Conservation (phyloP, 2,113 vertebrate genomes). For the Morone saxatilis region DNA sequence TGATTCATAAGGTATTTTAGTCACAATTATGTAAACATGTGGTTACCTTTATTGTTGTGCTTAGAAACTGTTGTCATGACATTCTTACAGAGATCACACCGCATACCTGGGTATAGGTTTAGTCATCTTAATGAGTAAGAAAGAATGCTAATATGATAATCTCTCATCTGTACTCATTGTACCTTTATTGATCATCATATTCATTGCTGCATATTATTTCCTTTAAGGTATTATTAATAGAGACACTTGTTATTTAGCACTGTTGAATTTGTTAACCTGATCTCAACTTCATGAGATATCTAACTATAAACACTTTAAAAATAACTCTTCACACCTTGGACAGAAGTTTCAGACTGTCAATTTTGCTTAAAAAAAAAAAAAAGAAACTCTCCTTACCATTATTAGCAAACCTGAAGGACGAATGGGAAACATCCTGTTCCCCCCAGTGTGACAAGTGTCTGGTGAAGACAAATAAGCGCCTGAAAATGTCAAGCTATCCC, state of each 20-base stretch:
- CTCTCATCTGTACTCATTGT: neutral
- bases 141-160: neutral
- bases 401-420: constrained; percentile 1
- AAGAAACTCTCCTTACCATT: neutral
- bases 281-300: too few species aligned
- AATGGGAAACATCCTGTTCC: neutral
- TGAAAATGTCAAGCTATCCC: constrained; percentile 42
- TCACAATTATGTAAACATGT: neutral
- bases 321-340: neutral
- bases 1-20: neutral
- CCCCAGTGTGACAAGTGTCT: neutral
- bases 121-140: neutral
- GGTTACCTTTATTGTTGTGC: neutral
- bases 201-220: neutral
- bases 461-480: constrained; percentile 23
- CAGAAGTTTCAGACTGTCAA: neutral
- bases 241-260: neutral
- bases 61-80: neutral
- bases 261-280: too few species aligned
- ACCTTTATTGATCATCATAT: neutral
- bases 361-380: neutral
- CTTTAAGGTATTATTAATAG: neutral
- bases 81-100: neutral
- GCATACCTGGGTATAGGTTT: neutral
- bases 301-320: neutral